Percentiles rank a stretch among this genome's conserved stretches.
Evolutionary conservation across 2,113 vertebrate genomes (phyloP).

Genomic region (Carettochelys insculpta): DNA sequence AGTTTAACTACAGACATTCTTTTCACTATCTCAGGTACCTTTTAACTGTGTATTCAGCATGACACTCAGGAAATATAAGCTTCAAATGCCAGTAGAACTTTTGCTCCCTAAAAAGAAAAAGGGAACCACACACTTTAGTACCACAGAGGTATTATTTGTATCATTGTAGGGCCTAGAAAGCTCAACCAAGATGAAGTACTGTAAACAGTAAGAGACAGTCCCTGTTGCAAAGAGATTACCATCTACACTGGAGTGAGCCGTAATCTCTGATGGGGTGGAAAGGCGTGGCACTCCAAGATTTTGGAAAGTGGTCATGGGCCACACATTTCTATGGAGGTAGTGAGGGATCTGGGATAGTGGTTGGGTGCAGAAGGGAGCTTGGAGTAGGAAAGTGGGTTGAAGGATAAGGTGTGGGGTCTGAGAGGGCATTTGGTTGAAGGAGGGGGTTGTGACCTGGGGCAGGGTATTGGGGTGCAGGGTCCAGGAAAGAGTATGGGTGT

Average conservation of each 20-base stretch:
- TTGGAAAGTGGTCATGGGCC: no score
- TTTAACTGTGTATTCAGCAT: slow-evolving; percentile 85
- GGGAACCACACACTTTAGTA: slow-evolving; percentile 12
- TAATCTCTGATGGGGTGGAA: no score
- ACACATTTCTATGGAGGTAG: no score
- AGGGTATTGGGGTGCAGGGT: no score
- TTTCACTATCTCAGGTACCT: slow-evolving; percentile 77
- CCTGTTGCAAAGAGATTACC: background rate
- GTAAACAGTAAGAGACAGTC: fast-evolving
- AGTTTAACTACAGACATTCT: background rate
- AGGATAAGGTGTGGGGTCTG: no score
- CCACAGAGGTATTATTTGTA: background rate
- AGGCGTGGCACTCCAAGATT: no score
- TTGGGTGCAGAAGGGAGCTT: no score
- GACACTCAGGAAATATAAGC: slow-evolving; percentile 90
- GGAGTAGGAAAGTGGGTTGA: no score
- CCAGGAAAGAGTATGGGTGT: no score
- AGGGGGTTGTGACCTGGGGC: no score
- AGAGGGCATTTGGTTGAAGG: no score
- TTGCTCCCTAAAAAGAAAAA: slow-evolving; percentile 80
- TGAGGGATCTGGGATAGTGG: no score
- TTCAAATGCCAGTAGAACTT: slow-evolving; percentile 93
- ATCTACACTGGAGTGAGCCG: background rate
- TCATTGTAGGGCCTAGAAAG: background rate
- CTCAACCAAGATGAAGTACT: background rate